Base-by-base conservation (phyloP, 2,888 invertebrate genomes). In the Eristalis pertinax region DNA sequence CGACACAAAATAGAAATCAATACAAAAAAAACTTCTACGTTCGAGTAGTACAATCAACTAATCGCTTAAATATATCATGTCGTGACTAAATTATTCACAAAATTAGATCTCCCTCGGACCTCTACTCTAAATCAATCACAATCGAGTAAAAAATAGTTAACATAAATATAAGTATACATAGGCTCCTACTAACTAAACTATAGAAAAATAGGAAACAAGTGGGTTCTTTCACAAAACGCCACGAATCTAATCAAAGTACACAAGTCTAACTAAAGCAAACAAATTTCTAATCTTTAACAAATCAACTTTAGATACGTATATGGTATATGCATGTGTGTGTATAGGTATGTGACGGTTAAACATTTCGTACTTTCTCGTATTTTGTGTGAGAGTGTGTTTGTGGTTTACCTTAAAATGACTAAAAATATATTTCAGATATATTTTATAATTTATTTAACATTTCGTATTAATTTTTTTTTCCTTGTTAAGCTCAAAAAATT, bases 401-500 rank as follows among this genome's bases (percentile, higher is more conserved):
- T 82, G 60, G 50, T 67, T 64, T 43, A 29, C 72, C 76, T 83
- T 75, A 75, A 81, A 84, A 88, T 81, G 77, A 77, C 72, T 84
- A 81, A 84, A 88, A 88, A 88, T 88, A 88, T 84, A 84, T 77
- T 73, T 88, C 19, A 65, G 67, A 73, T 72, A 73, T 41, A 64
- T 70, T 56, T n/a, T 65, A 63, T 74, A 26, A 38, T 73, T 58
- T 78, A 68, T 43, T 41, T 24, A 81, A 77, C 73, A 56, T 65
- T 69, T 77, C 63, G 70, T 81, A 60, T 85, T 81, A 4, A 32
- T 26, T 35, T 60, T 70, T 69, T 29, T 60, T 83, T 19, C 38
- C 41, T 70, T 69, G 32, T 65, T 87, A 84, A 87, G 84, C 84
- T 84, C 84, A 84, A 87, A 83, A 79, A 84, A 88, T 81, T 80